A percentile compares a stretch with the other conserved stretches of the same genome.
These are phyloP conservation scores for Calosoma granatense DNA, from an alignment of 1,140 invertebrate genomes.

Conservation along the genomic window DNA sequence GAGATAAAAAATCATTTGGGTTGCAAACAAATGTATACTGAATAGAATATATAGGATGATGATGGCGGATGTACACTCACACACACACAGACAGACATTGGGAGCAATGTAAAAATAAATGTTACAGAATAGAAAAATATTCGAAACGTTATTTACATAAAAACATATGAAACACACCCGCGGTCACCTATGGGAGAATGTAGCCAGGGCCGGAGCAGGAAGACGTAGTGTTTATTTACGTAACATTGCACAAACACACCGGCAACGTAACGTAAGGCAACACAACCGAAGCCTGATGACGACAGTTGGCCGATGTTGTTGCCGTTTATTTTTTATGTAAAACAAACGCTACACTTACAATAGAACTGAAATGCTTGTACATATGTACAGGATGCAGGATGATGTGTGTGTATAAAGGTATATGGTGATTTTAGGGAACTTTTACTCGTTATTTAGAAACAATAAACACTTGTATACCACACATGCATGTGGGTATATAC, in stretches of 20 bases:
- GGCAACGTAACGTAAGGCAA: not conserved
- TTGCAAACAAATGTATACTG: too few species aligned
- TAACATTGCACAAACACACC: conserved; percentile 2
- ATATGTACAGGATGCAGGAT: not conserved
- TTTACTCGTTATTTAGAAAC: not conserved
- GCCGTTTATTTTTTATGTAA: conserved; percentile 4
- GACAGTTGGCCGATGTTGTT: not conserved
- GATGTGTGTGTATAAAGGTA: too few species aligned
- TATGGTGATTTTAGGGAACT: too few species aligned
- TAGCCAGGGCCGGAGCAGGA: not conserved
- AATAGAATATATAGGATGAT: too few species aligned
- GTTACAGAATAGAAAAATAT: conserved; percentile 8
- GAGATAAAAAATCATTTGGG: too few species aligned
- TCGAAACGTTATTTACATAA: conserved; percentile 7
- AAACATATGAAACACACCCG: conserved; percentile 7
- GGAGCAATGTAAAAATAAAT: conserved; percentile 8
- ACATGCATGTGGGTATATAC: not conserved
- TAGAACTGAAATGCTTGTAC: not conserved
- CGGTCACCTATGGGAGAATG: conserved; percentile 1
- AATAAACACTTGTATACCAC: not conserved
- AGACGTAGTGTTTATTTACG: conserved; percentile 3
- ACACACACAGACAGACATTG: too few species aligned
- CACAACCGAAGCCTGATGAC: not conserved
- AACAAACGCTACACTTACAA: not conserved
- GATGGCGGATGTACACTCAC: too few species aligned